These are phyloP conservation scores for Drosophila kanapiae DNA, from an alignment of 1,140 invertebrate genomes.

Conservation along the genomic window DNA sequence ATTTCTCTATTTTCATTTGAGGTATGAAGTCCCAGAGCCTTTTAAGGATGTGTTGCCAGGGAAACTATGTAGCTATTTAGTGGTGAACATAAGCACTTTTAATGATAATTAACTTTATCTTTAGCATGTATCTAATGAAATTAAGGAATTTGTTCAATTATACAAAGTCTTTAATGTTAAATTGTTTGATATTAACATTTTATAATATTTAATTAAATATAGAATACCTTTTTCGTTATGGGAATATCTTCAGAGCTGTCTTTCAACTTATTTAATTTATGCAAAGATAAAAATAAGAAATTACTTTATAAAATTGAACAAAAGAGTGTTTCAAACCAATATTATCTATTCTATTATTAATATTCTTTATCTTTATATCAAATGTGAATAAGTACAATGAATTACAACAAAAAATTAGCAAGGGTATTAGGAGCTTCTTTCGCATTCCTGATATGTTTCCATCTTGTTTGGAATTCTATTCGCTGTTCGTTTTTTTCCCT, in stretches of 20 bases:
- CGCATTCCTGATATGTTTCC: slow-evolving; percentile 7
- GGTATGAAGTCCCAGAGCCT: background rate
- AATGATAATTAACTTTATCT: background rate
- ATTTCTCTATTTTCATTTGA: slow-evolving; percentile 8
- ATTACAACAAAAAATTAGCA: no score
- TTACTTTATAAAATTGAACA: background rate
- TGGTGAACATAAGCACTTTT: background rate
- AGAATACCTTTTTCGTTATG: slow-evolving; percentile 1
- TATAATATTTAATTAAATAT: no score
- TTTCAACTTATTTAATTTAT: slow-evolving; percentile 6
- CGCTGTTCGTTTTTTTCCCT: slow-evolving; percentile 3
- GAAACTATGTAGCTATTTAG: slow-evolving; percentile 5
- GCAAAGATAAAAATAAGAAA: background rate
- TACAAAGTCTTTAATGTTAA: background rate
- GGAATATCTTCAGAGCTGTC: slow-evolving; percentile 3
- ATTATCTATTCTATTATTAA: no score
- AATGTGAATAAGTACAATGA: slow-evolving; percentile 1
- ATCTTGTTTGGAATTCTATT: slow-evolving; percentile 17
- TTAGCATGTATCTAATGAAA: background rate
- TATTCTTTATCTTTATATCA: background rate
- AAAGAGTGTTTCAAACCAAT: background rate
- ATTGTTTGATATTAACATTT: background rate
- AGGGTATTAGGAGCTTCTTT: slow-evolving; percentile 5
- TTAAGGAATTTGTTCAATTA: background rate
- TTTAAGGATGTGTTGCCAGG: background rate